Evolutionary conservation across 2,888 invertebrate species (phyloP).

Genomic region (Chymomyza amoena): DNA sequence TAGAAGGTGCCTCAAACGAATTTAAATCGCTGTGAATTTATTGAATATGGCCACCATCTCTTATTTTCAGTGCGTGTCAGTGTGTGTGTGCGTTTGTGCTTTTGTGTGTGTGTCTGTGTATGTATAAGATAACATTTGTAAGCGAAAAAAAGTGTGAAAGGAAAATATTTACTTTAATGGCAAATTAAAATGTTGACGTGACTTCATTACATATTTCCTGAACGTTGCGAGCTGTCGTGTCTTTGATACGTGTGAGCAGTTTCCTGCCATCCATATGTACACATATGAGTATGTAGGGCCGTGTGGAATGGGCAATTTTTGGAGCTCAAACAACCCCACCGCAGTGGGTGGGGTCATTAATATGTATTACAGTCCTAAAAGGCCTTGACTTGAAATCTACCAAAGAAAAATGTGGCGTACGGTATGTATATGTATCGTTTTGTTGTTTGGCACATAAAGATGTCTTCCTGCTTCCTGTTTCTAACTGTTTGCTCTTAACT

Average conservation of each 20-base stretch:
- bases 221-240: background rate
- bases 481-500: background rate
- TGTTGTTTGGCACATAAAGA: background rate
- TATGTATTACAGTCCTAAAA: too few relatives aligned
- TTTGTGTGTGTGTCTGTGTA: background rate
- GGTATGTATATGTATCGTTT: background rate
- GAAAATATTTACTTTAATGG: constrained; percentile 51
- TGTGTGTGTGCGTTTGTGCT: background rate
- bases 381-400: too few relatives aligned
- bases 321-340: too few relatives aligned
- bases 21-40: too few relatives aligned
- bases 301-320: too few relatives aligned
- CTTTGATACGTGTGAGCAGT: background rate
- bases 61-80: background rate
- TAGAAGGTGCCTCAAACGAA: too few relatives aligned
- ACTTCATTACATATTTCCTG: constrained; percentile 59
- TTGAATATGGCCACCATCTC: too few relatives aligned
- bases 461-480: constrained; percentile 12
- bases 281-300: background rate
- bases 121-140: background rate
- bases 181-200: constrained; percentile 69
- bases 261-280: background rate
- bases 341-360: too few relatives aligned
- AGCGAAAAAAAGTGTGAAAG: background rate
- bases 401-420: too few relatives aligned